Base-by-base conservation (phyloP, 2,113 vertebrate species). In the Oreotrochilus melanogaster region DNA sequence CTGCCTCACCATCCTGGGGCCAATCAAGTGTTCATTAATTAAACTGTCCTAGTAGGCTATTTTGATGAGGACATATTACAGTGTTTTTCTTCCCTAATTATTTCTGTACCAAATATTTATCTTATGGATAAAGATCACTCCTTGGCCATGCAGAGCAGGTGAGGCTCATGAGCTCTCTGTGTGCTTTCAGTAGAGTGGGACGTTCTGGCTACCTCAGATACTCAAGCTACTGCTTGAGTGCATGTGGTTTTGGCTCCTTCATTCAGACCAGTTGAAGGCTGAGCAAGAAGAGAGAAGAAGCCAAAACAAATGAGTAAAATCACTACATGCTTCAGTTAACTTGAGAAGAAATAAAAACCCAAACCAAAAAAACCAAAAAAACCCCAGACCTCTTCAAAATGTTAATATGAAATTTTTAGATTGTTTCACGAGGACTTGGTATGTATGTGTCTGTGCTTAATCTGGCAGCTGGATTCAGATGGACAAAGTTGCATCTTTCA, bases 51-150 rank as follows among this genome's bases (percentile, higher is more conserved):
- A 21, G 28, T 23, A 62, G 33, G 15, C 73, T 92, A 39, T 82
- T 88, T 86, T 73, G 50, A 39, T 69, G 54, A 76, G 31, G 24
- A 62, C 16, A 86, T 39, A 91, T 70, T 58, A 42, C 27, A 57
- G 10, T 45, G 43, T 54, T 89, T 91, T 78, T 48, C 15, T 81
- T 82, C 27, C 22, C 4, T 93, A 82, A 87, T 86, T 91, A 37
- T 74, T 92, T 47, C 90, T 78, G 10, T 67, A 30, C 31, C 18
- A 74, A 92, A 78, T 78, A 84, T 88, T 93, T 88, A 12, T 64
- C 45, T 74, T 42, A 7, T 5, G 27, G 66, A 79, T 93, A 48
- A 85, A 75, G 33, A 64, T 81, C 0, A 0, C 11, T 69, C 13
- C 13, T 24, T 57, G 48, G 45, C 50, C 39, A 27, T 0, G 4